Evolutionary conservation across 2,888 invertebrate genomes (phyloP), one percentile per base, ranked within the genome.

Genomic region (Argyresthia albistria): DNA sequence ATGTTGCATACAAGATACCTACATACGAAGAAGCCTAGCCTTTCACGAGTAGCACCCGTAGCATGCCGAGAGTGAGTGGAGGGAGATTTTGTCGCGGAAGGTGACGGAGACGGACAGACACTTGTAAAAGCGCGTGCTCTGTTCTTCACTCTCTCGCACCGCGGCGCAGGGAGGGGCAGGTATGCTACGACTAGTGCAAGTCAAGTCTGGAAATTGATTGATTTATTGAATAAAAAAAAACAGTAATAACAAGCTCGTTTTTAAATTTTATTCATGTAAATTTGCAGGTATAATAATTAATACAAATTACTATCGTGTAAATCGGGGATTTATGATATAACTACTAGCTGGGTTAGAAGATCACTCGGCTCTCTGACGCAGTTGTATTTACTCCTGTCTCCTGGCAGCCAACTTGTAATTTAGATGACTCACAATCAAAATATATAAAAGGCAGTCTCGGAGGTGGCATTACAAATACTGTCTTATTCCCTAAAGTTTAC

Each of bases 391-490:
- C 14, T 50, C 43, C 42, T 42, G 46, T n/a, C 64, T 69, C 67
- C n/a, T 45, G 15, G 9, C 45, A 12, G 70, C 76, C 79, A 80
- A 70, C 78, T 74, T 73, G 69, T 75, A 78, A 79, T 79, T 83
- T 77, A 71, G 71, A 75, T 75, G 78, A 80, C 70, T 75, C 76
- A 70, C n/a, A n/a, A n/a, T 71, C 69, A 74, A 52, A 74, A 80
- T 83, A 80, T 80, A 88, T 56, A 87, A 84, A 88, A 86, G 88
- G 88, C 88, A 88, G 88, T 88, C 88, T 86, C 87, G 76, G 83
- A 83, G 82, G 77, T 79, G 81, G 81, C 73, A 64, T 80, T 86
- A 86, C 78, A 84, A 84, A 83, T 87, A 86, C 83, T 79, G 84
- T 77, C 86, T 86, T 87, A 86, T 67, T 72, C 66, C 83, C 83